Percentiles rank a stretch among this genome's conserved stretches.
These are phyloP conservation scores for Myxocyprinus asiaticus DNA, from an alignment of 2,113 vertebrate species.

Conservation along the genomic window DNA sequence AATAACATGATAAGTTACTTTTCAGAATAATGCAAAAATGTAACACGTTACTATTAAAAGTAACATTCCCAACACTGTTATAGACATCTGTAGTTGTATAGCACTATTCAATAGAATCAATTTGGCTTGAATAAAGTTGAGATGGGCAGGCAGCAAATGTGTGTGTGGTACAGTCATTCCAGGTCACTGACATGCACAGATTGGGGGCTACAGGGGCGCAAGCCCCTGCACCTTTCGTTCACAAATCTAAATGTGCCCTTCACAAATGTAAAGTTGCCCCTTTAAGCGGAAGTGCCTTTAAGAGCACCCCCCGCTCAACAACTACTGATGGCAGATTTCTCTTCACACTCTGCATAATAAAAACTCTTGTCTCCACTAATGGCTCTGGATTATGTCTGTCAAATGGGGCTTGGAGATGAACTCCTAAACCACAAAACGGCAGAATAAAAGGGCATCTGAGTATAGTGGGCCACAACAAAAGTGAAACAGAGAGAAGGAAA, in stretches of 20 bases:
- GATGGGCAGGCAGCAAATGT: not conserved
- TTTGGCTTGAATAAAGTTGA: not conserved
- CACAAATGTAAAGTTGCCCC: too few species aligned
- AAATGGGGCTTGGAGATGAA: slow-evolving; percentile 45
- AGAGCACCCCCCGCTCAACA: too few species aligned
- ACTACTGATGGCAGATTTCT: too few species aligned
- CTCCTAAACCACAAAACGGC: slow-evolving; percentile 6
- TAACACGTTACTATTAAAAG: too few species aligned
- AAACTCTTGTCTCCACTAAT: slow-evolving; percentile 52
- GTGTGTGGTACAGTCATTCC: slow-evolving; percentile 42
- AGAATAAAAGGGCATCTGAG: slow-evolving; percentile 25
- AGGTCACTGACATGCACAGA: slow-evolving; percentile 44
- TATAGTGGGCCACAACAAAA: not conserved
- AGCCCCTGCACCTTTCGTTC: too few species aligned
- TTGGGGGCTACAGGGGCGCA: too few species aligned
- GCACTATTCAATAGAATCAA: not conserved
- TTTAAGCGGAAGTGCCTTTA: too few species aligned
- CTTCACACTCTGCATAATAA: not conserved
- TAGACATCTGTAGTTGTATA: not conserved
- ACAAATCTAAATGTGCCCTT: too few species aligned
- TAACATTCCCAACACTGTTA: too few species aligned
- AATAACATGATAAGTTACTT: too few species aligned
- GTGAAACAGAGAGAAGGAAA: slow-evolving; percentile 12
- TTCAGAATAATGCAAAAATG: too few species aligned
- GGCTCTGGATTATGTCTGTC: slow-evolving; percentile 61